Evolutionary conservation across 2,888 invertebrate species (phyloP), one percentile per base, ranked within the genome.

Genomic region (Busseola fusca): DNA sequence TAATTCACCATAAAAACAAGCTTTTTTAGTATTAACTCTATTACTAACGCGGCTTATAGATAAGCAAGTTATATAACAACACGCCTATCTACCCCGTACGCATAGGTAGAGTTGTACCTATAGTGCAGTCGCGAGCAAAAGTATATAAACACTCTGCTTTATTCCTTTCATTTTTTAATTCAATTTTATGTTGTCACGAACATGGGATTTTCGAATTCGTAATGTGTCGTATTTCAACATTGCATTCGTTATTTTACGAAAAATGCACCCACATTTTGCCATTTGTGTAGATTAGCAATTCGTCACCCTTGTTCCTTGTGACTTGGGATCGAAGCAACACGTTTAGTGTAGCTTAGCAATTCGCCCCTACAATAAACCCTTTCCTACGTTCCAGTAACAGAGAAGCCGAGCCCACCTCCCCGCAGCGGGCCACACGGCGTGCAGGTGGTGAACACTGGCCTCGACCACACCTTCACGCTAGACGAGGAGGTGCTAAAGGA

Each of bases 401-500:
- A 84, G 75, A 85, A 84, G 59, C 84, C 86, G 16, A 30, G 90
- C 75, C 89, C 91, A 60, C 69, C 91, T 81, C 89, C 91, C 58
- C 89, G 89, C 63, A 80, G 86, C 52, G 94, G 93, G 1, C 93
- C 93, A 1, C 75, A 96, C 90, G 97, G 99, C 37, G 97, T 99
- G 77, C 99, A 98, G 91, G 97, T 99, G 67, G 98, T 99, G 68
- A 96, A 97, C 87, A 97, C 98, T 7, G 97, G 97, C 83, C 97
- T 97, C 59, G 98, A 98, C 89, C 99, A 99, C 95, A 97, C 97
- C 64, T 99, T 99, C 93, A 96, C 97, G 73, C 96, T 99, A 69
- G 98, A 99, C 92, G 98, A 98, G 94, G 97, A 97, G 82, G 98
- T 97, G 69, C 96, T 98, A 83, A 96, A 96, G 72, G 96, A 96